These are phyloP conservation scores for Uromys caudimaculatus DNA, from an alignment of 2,797 vertebrate species.

Conservation along the genomic window DNA sequence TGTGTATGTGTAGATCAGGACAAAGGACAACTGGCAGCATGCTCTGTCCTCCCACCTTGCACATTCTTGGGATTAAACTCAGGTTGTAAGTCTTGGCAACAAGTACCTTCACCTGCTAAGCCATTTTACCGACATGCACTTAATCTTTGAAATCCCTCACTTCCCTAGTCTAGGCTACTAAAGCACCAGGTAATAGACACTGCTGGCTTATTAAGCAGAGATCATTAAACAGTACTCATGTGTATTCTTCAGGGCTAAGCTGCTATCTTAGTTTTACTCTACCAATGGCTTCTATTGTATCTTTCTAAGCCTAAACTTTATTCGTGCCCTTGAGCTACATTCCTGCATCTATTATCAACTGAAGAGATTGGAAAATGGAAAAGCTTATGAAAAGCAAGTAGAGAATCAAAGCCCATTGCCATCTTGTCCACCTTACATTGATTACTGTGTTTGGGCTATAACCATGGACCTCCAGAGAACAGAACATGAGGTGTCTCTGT, in stretches of 20 bases:
- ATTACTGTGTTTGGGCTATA: background rate
- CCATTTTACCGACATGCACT: background rate
- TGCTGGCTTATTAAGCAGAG: constrained; percentile 5
- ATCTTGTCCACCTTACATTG: background rate
- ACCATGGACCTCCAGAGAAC: background rate
- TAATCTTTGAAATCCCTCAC: constrained; percentile 35
- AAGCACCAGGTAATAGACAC: background rate
- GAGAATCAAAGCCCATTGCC: background rate
- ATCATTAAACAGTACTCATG: background rate
- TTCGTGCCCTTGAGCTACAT: constrained; percentile 60
- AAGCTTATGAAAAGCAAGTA: constrained; percentile 37
- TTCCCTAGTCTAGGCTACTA: background rate
- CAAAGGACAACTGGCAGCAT: background rate
- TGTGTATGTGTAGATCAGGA: background rate
- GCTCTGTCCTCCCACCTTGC: background rate
- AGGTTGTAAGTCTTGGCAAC: background rate
- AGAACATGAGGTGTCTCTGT: constrained; percentile 25
- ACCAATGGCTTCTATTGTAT: constrained; percentile 15
- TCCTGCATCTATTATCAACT: constrained; percentile 14
- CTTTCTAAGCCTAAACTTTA: constrained; percentile 31
- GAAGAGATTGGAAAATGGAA: constrained; percentile 41
- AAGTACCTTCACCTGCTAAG: background rate
- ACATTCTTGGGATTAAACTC: background rate
- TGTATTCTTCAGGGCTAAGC: constrained; percentile 57
- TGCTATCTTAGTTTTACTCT: constrained; percentile 45